These are phyloP conservation scores for Dicrurus megarhynchus DNA, from an alignment of 2,113 vertebrate species.

Conservation along the genomic window DNA sequence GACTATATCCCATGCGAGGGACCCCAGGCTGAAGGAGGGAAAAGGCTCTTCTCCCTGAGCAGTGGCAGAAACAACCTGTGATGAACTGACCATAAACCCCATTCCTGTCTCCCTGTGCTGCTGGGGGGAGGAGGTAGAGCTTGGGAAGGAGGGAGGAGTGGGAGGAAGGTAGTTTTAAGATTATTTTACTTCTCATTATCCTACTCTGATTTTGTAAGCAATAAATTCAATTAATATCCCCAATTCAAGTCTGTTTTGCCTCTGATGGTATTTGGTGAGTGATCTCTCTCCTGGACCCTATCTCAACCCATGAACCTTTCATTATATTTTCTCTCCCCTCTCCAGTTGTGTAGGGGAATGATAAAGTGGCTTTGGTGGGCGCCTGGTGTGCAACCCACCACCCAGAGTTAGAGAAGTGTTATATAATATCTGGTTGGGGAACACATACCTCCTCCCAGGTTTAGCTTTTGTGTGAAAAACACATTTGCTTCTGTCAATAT, in stretches of 20 bases:
- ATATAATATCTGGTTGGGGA: background rate
- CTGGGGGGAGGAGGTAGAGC: background rate
- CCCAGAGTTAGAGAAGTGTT: background rate
- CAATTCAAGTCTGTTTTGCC: background rate
- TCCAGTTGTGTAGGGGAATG: background rate
- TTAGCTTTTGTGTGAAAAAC: background rate
- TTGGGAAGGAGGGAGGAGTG: background rate
- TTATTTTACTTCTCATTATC: background rate
- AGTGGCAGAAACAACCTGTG: accelerated
- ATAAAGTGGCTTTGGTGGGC: background rate
- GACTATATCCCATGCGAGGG: background rate
- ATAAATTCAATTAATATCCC: background rate
- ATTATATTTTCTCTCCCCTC: background rate
- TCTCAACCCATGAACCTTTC: background rate
- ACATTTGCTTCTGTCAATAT: background rate
- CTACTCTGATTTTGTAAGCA: background rate
- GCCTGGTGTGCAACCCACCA: background rate
- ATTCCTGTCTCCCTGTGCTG: background rate
- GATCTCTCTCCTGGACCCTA: background rate
- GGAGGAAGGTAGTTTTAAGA: background rate
- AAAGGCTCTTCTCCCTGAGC: background rate
- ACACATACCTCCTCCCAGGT: background rate
- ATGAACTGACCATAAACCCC: background rate
- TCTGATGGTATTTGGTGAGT: background rate
- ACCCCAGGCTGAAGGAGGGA: background rate